Percentiles rank a stretch among this genome's conserved stretches.
Evolutionary conservation across 2,113 vertebrate species (phyloP).

Genomic region (Scortum barcoo): DNA sequence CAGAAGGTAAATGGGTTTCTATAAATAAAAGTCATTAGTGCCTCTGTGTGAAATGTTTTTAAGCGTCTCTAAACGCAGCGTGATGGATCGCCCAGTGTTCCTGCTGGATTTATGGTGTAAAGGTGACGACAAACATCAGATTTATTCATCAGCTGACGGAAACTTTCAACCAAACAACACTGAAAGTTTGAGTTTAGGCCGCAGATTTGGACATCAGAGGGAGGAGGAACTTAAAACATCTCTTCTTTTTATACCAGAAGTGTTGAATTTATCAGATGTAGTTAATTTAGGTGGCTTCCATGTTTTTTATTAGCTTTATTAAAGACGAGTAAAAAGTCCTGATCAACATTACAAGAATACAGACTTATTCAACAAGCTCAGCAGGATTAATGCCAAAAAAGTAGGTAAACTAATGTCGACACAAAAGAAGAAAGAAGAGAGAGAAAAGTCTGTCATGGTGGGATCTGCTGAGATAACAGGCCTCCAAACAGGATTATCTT

Average conservation of each 20-base stretch:
- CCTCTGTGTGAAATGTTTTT: background rate
- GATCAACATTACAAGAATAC: no score
- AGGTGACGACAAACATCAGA: background rate
- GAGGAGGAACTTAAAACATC: background rate
- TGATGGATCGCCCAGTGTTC: background rate
- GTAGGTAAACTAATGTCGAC: background rate
- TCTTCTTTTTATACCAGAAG: no score
- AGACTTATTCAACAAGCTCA: no score
- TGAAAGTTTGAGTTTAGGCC: background rate
- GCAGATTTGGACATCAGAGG: background rate
- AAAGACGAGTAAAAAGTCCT: background rate
- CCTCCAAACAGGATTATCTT: background rate
- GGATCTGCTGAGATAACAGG: background rate
- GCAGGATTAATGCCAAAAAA: background rate
- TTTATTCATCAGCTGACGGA: background rate
- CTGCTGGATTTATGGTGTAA: background rate
- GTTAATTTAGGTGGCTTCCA: background rate
- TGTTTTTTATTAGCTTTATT: background rate
- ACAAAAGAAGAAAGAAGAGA: background rate
- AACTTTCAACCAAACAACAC: background rate
- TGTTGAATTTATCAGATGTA: background rate
- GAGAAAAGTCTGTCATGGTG: background rate
- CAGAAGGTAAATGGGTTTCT: background rate
- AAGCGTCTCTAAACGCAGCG: background rate
- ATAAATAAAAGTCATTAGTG: slow-evolving; percentile 10